Base-by-base conservation (phyloP, 2,113 vertebrate genomes). In the Rhinolophus ferrumequinum region DNA sequence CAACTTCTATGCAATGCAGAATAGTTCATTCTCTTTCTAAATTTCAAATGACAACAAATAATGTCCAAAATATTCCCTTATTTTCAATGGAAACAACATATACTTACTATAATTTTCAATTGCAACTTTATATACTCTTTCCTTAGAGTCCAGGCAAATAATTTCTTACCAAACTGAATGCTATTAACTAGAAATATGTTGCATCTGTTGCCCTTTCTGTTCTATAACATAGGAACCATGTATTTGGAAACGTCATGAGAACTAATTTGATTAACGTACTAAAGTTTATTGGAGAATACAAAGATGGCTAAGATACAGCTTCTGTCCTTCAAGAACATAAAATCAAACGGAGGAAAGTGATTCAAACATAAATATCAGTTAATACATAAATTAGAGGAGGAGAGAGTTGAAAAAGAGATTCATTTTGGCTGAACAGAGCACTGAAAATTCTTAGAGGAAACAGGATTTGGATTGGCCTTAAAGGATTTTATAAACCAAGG, bases 91-190 rank as follows among this genome's bases (percentile, higher is more conserved):
- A 84, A 94, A 79, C 33, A 92, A 56, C 12, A n/a, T 38, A 58
- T 0, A 11, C 15, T 28, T 62, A 35, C 3, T 90, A 56, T 38
- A 70, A 84, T 41, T 19, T 77, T 77, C 26, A 94, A 64, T 75
- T 73, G 64, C 85, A 50, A 41, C 5, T 18, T 24, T 70, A 41
- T 24, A 50, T 52, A 79, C 12, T 44, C 5, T 70, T 94, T 85
- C 62, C 41, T 54, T 54, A 52, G 66, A 44, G 5, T 73, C 15
- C 47, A 75, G 19, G 28, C 41, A 92, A 93, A 41, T 47, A 87
- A 92, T 76, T 66, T 90, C 60, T 85, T 52, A 75, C 15, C 26
- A n/a, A 67, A 90, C 90, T 73, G 79, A 86, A 95, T 35, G 79
- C 12, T 47, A 8, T 77, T 76, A 47, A 76, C 12, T 47, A 35